Conservation (phyloP, 2,888 invertebrate species). For the Clusia tigrina region DNA sequence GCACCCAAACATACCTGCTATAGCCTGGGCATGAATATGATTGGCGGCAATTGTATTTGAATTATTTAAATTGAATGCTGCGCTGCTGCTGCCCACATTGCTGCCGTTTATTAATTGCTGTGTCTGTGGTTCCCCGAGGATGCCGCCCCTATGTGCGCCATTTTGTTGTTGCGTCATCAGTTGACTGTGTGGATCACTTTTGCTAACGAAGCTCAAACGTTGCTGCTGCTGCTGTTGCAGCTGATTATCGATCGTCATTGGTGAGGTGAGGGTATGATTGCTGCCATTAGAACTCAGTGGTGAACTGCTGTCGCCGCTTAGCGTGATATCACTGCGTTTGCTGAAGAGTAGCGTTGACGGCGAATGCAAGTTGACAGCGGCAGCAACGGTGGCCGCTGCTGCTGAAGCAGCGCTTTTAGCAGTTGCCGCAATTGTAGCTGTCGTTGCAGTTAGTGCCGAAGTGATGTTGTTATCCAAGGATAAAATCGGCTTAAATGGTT, state of each 20-base stretch:
- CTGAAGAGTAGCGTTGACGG: conserved; percentile 36
- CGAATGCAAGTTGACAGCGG: conserved; percentile 29
- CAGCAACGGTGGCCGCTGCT: conserved; percentile 13
- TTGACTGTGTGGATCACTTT: conserved; percentile 44
- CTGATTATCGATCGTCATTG: conserved; percentile 60
- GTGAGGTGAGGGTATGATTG: conserved; percentile 60
- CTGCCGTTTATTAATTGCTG: conserved; percentile 33
- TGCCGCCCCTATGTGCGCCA: conserved; percentile 19
- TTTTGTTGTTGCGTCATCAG: conserved; percentile 33
- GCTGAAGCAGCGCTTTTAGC: conserved; percentile 12
- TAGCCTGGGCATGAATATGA: conserved; percentile 31
- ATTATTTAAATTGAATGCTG: conserved; percentile 49
- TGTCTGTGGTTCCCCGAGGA: conserved; percentile 15
- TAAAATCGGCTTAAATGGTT: conserved; percentile 59
- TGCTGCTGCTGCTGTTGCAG: conserved; percentile 37
- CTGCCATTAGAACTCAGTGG: conserved; percentile 61
- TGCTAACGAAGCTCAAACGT: conserved; percentile 39
- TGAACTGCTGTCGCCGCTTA: conserved; percentile 47
- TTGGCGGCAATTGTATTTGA: conserved; percentile 50
- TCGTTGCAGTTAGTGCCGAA: conserved; percentile 32
- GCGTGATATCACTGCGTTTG: conserved; percentile 50
- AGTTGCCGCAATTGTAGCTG: conserved; percentile 34
- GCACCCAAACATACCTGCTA: background rate
- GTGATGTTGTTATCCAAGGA: conserved; percentile 55
- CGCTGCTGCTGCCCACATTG: conserved; percentile 26